Evolutionary conservation across 2,797 vertebrate genomes (phyloP), one percentile per base, ranked within the genome.

Genomic region (Intellagama lesueurii): DNA sequence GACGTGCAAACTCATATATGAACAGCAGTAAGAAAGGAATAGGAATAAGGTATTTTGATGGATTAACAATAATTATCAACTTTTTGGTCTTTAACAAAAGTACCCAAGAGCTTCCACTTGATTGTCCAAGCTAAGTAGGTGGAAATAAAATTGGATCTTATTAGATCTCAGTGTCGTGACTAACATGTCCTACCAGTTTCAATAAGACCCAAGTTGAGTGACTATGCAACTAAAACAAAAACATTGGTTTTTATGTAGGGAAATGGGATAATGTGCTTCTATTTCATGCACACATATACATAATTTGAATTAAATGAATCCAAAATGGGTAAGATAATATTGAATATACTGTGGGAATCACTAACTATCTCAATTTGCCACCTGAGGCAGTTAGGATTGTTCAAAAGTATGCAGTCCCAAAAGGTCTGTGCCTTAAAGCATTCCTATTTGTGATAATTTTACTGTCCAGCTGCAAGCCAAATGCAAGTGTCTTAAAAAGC

Each of bases 1-100:
- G 87, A 88, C 87, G 87, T 88, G 87, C 87, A 88, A 88, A 26
- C 28, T 88, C 32, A 81, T 28, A 81, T 79, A 30, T 28, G 19
- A 70, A 81, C 47, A 16, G 35, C 52, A 75, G n/a, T 12, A 60
- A 60, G 30, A 60, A 64, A 60, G 72, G 24, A 75, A 75, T 60
- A 35, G 28, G 32, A 26, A 75, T 16, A 47, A 17, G 73, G 52
- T 24, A 35, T 85, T 56, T 73, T 35, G 26, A 75, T 75, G 49
- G 5, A 24, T 60, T 85, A 60, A 73, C 26, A 7, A 80, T 60
- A 32, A 80, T 60, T 56, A 28, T 40, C 49, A 56, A 75, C 28
- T 56, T 17, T 24, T 56, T 17, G 56, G 6, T 17, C 22, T 40
- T 49, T 26, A 60, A 75, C 49, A 60, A 85, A 32, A 60, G 24